Evolutionary conservation across 2,113 vertebrate genomes (phyloP), one percentile per base, ranked within the genome.

Genomic region (Gymnobelideus leadbeateri): DNA sequence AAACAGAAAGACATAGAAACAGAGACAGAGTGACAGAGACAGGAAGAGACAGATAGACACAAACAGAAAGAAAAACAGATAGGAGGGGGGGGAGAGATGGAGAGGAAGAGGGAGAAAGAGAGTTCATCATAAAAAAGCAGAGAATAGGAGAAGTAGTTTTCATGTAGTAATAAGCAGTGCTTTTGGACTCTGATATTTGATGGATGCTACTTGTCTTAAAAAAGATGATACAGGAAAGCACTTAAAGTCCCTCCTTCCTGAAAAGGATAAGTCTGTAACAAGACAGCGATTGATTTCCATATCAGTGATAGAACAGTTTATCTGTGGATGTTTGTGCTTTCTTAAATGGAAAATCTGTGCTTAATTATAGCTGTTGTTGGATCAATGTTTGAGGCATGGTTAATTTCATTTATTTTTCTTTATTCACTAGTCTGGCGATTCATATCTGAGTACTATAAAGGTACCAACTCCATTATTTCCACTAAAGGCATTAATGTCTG

Each of bases 111-210:
- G 26, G 55, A 68, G 12, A n/a, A 12, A n/a, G 61, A 77, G 93
- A 98, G 55, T 11, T 61, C 57, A 97, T 95, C 97, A 91, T 93
- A 92, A 96, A 77, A 77, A 19, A 97, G 91, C 51, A 95, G 96
- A 94, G 61, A 95, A 92, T 8, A n/a, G 47, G 89, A 96, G 94
- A 96, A 93, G 93, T 96, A 90, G 89, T 94, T 97, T 94, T 97
- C 68, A 94, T 96, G 51, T 89, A 91, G 53, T 97, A 97, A 95
- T 95, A 95, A 94, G 95, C 84, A 92, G 91, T 46, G 97, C 96
- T 96, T 91, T 92, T 89, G 94, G 47, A 91, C 95, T 94, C 97
- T 95, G 97, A 96, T 95, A 97, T 96, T 98, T 96, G 96, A 24
- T 96, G 92, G 93, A 77, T 96, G 93, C 1, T 26, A 14, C 3